These are phyloP conservation scores for Cepaea hortensis DNA, from an alignment of 2,888 invertebrate species.

Conservation along the genomic window DNA sequence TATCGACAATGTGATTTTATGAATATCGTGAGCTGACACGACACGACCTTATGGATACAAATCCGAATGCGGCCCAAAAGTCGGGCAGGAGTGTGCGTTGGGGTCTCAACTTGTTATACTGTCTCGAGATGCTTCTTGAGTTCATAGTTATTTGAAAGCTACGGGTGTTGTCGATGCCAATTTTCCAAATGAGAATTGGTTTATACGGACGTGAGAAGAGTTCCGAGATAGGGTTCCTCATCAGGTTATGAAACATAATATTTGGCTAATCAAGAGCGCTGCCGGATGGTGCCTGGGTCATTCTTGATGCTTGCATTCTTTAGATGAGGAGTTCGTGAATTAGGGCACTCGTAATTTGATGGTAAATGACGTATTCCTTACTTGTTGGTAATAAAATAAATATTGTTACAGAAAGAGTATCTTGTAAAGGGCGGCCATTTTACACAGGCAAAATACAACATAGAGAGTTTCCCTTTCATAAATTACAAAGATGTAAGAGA, in stretches of 20 bases:
- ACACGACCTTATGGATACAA: slow-evolving; percentile 29
- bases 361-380: neutral
- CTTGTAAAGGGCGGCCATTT: no score
- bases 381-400: neutral
- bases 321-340: neutral
- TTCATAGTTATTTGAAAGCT: neutral
- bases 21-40: slow-evolving; percentile 28
- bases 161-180: slow-evolving; percentile 35
- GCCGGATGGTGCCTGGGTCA: neutral
- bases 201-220: slow-evolving; percentile 27
- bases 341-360: neutral
- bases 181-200: slow-evolving; percentile 42
- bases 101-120: neutral
- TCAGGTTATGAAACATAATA: slow-evolving; percentile 40
- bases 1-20: slow-evolving; percentile 42
- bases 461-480: no score
- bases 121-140: neutral
- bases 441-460: no score
- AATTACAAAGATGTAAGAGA: no score
- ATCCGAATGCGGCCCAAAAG: neutral
- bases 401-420: no score
- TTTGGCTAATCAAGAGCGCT: slow-evolving; percentile 27
- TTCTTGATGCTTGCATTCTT: neutral
- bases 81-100: neutral
- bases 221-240: slow-evolving; percentile 1